Evolutionary conservation across 2,888 invertebrate genomes (phyloP).

Genomic region (Pseudococcus viburni): DNA sequence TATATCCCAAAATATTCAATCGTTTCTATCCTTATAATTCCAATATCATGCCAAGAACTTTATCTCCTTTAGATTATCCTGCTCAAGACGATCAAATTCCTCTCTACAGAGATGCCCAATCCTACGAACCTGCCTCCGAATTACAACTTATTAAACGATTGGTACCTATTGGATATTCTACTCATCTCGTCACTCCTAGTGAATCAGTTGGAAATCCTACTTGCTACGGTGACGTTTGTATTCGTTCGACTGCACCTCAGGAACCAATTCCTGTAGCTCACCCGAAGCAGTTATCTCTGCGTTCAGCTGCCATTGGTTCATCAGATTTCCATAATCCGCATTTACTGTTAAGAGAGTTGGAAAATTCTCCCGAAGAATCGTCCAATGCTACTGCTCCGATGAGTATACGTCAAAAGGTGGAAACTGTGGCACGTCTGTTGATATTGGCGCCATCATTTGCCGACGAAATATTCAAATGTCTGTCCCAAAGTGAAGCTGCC

Average conservation of each 20-base stretch:
- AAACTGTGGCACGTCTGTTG: neutral
- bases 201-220: neutral
- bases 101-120: neutral
- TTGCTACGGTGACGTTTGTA: neutral
- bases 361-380: neutral
- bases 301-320: neutral
- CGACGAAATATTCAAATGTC: conserved; percentile 2
- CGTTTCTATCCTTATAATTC: neutral
- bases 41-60: neutral
- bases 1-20: conserved; percentile 4
- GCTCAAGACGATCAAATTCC: neutral
- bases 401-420: neutral
- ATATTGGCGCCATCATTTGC: neutral
- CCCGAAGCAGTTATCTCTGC: neutral
- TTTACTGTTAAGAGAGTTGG: neutral
- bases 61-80: neutral
- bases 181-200: neutral
- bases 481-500: neutral
- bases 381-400: neutral
- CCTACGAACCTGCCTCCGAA: neutral
- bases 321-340: neutral
- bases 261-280: neutral
- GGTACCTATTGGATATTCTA: neutral
- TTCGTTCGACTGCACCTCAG: neutral
- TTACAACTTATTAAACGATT: neutral